Base-by-base conservation (phyloP, 2,797 vertebrate genomes). In the Melopsittacus undulatus region DNA sequence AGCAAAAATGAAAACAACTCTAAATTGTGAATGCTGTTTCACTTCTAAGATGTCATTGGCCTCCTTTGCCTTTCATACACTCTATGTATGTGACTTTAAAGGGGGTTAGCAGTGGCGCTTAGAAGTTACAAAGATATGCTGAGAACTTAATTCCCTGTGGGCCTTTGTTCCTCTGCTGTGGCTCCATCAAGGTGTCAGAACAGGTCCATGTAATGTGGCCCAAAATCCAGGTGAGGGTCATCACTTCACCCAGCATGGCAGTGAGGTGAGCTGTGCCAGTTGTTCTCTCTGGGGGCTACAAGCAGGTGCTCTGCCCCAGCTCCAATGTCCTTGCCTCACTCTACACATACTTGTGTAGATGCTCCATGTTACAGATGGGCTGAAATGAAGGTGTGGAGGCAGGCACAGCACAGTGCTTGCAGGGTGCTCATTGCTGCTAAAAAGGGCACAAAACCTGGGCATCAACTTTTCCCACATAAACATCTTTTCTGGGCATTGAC, bases 251-350 rank as follows among this genome's bases (percentile, higher is more conserved):
- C 67, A 69, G 22, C 27, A 3, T 0, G 1, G 32, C 5, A 9
- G 40, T 2, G 4, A 42, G 8, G 20, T 42, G 69, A 18, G 51
- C 36, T 0, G 0, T 77, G 34, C 26, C 3, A 3, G 20, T 7
- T 18, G 4, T 5, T 19, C 13, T 77, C 34, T 12, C 5, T 36
- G 20, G 21, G 13, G 3, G 3, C 49, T 68, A 30, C 12, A 27
- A 59, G 30, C 36, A 32, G 3, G 7, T 40, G 12, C 30, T 59
- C 45, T 81, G 59, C n/a, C 14, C 74, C 70, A 66, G 38, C 21
- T 57, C 9, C 1, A 1, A 11, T 5, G 4, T 64, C 36, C 38
- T 74, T 4, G 0, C 24, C 66, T 84, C 61, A 48, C 9, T 40
- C 32, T 66, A 23, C 22, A n/a, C 48, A 5, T 10, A 13, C 7